phyloP scores from a whole-genome alignment of 92 coral and sea anemone genomes.

The Hydrozoanthus gracilis region DNA sequence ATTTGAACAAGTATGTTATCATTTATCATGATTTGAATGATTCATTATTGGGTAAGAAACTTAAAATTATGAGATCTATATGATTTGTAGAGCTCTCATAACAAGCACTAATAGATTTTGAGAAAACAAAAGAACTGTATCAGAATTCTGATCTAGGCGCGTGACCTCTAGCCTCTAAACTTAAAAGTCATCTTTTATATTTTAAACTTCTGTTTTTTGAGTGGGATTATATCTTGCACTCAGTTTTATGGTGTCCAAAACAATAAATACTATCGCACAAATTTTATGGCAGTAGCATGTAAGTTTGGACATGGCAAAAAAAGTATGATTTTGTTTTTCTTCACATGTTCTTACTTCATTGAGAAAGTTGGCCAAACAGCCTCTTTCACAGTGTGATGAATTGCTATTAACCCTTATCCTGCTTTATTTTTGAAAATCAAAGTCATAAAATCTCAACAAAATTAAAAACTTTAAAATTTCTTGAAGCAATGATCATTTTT shows the following conservation, averaged over 20 bases:
- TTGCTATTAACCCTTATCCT: too few relatives aligned
- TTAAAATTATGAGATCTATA: neutral
- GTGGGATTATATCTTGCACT: neutral
- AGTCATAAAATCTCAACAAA: too few relatives aligned
- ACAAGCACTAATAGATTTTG: neutral
- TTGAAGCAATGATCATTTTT: too few relatives aligned
- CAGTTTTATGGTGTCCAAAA: constrained; percentile 3
- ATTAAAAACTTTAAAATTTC: too few relatives aligned
- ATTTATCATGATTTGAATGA: neutral
- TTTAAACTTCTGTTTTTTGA: constrained; percentile 2
- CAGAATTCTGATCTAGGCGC: too few relatives aligned
- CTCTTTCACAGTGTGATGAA: neutral
- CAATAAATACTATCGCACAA: constrained; percentile 1
- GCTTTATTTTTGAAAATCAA: too few relatives aligned
- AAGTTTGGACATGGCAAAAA: constrained; percentile 15
- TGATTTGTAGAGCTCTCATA: neutral
- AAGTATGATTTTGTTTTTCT: constrained; percentile 19
- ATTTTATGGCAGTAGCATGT: constrained; percentile 12
- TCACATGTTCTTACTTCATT: neutral
- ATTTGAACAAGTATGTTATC: neutral
- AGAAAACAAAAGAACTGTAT: neutral
- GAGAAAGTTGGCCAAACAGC: constrained; percentile 4
- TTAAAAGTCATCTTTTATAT: neutral
- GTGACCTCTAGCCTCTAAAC: neutral
- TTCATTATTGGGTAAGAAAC: neutral